Evolutionary conservation across 2,888 invertebrate species (phyloP).

Genomic region (Nesidiocoris tenuis): DNA sequence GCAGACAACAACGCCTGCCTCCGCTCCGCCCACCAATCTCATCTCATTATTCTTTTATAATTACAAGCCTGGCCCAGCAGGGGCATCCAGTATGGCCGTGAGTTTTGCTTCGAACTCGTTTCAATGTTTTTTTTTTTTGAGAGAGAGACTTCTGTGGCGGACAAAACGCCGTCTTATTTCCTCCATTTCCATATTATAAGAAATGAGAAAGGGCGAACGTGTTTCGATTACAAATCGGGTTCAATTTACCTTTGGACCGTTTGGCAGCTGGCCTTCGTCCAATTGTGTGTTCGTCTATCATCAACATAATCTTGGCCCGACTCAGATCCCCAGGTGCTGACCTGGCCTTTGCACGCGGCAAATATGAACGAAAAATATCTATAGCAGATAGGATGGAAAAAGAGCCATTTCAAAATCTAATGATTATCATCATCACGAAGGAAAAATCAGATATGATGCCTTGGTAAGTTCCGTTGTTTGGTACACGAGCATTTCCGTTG

Average conservation of each 20-base stretch:
- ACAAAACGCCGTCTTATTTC: neutral
- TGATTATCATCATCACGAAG: too few species aligned
- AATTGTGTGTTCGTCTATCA: too few species aligned
- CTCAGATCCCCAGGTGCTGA: too few species aligned
- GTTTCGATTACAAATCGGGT: conserved; percentile 14
- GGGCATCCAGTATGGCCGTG: conserved; percentile 19
- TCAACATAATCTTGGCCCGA: too few species aligned
- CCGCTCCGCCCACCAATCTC: conserved; percentile 24
- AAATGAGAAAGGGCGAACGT: conserved; percentile 8
- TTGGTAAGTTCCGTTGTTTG: too few species aligned
- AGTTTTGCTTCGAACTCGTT: neutral
- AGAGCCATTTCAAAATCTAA: too few species aligned
- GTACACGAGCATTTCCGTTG: too few species aligned
- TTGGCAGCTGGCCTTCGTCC: neutral
- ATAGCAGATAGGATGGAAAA: too few species aligned
- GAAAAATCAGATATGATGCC: too few species aligned
- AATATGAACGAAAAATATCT: too few species aligned
- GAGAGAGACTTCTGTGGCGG: neutral
- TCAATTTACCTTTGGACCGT: neutral
- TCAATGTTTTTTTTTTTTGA: neutral
- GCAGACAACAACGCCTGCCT: conserved; percentile 9
- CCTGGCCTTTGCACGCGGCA: too few species aligned
- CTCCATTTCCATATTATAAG: neutral
- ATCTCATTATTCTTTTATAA: conserved; percentile 39
- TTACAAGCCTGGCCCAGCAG: conserved; percentile 2